phyloP scores from a whole-genome alignment of 2,113 vertebrate genomes.

The Atractosteus spatula region DNA sequence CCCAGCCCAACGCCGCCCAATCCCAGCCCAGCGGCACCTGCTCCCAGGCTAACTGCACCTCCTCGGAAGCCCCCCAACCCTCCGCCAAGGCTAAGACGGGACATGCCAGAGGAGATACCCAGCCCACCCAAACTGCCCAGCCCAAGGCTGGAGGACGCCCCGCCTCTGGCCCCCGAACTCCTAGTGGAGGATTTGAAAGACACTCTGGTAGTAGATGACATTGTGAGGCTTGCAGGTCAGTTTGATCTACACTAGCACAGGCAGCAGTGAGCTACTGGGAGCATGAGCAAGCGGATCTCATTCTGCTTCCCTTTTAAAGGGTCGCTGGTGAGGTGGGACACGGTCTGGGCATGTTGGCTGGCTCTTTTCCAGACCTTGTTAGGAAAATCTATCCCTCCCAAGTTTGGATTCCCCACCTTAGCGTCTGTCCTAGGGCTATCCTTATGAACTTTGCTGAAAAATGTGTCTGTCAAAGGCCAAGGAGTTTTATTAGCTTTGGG shows the following conservation, averaged over 20 bases:
- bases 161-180: neutral
- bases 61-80: slow-evolving; percentile 14
- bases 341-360: neutral
- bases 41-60: slow-evolving; percentile 18
- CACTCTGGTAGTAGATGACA: neutral
- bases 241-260: neutral
- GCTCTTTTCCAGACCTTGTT: neutral
- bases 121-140: neutral
- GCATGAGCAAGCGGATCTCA: neutral
- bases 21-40: slow-evolving; percentile 16
- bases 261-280: slow-evolving; percentile 2
- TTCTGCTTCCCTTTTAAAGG: neutral
- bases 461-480: too few relatives aligned
- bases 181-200: slow-evolving; percentile 1
- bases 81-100: slow-evolving; percentile 19
- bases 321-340: neutral
- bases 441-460: neutral
- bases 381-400: neutral
- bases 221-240: neutral
- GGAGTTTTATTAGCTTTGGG: too few relatives aligned
- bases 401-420: neutral
- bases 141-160: neutral
- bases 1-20: slow-evolving; percentile 18
- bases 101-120: slow-evolving; percentile 6
- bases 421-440: slow-evolving; percentile 4